A percentile compares a stretch with the other conserved stretches of the same genome.
phyloP scores from a whole-genome alignment of 2,797 vertebrate species.

The Thalassophryne amazonica region DNA sequence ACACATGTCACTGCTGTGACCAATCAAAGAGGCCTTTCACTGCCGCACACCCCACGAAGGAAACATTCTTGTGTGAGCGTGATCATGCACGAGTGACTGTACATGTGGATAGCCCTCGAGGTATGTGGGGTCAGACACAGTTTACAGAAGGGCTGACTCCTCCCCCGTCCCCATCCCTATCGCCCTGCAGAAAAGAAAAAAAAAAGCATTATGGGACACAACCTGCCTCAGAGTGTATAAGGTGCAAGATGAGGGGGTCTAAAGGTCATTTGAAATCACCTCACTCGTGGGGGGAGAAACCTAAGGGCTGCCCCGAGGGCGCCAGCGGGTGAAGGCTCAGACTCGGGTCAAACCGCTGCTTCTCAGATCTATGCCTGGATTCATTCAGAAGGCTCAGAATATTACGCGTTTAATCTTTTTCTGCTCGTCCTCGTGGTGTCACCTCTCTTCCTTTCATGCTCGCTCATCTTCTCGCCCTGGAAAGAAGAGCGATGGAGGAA shows the following conservation, averaged over 20 bases:
- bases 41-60: conserved; percentile 22
- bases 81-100: conserved; percentile 2
- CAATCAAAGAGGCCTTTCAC: conserved; percentile 53
- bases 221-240: conserved; percentile 12
- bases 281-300: conserved; percentile 18
- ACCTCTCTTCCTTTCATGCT: not conserved
- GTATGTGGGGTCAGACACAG: conserved; percentile 56
- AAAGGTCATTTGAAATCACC: conserved; percentile 34
- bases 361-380: conserved; percentile 15
- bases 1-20: too few species aligned
- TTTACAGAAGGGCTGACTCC: conserved; percentile 68
- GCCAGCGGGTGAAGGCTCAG: not conserved
- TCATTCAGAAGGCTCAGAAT: conserved; percentile 22
- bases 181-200: too few species aligned
- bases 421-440: conserved; percentile 33
- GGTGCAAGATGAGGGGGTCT: conserved; percentile 18
- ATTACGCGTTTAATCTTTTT: conserved; percentile 28
- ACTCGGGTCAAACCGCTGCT: conserved; percentile 15
- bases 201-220: conserved; percentile 30
- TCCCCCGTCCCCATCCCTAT: too few species aligned
- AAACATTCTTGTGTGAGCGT: conserved; percentile 1
- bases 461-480: conserved; percentile 7
- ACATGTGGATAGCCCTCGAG: conserved; percentile 24
- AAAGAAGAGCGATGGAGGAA: conserved; percentile 29
- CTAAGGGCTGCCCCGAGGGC: conserved; percentile 4